Conservation (phyloP, 2,113 vertebrate species). For the Dryoscopus gambensis region DNA sequence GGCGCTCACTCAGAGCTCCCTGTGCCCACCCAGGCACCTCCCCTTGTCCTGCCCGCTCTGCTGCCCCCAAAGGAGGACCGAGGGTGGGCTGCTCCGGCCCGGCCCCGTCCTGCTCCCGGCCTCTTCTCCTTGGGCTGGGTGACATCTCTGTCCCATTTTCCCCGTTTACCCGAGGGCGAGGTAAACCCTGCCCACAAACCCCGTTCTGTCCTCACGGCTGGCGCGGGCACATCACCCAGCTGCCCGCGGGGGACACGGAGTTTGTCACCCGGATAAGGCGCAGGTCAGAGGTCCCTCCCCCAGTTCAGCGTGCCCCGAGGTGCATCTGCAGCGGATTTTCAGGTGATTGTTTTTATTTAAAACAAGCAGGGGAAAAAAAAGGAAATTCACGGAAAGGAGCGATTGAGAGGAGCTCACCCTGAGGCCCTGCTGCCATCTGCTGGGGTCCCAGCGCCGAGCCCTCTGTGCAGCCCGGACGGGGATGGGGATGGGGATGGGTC, state of each 20-base stretch:
- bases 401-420: fast-evolving
- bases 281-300: background rate
- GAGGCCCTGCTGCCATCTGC: constrained; percentile 50
- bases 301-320: background rate
- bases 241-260: background rate
- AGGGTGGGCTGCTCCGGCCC: background rate
- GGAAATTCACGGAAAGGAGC: fast-evolving
- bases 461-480: fast-evolving
- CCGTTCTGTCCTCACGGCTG: fast-evolving
- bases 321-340: background rate
- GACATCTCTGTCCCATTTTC: background rate
- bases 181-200: background rate
- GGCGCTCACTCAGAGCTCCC: background rate
- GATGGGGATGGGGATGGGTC: fast-evolving
- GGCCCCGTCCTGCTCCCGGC: background rate
- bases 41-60: background rate
- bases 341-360: background rate
- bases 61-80: background rate
- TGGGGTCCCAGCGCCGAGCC: background rate
- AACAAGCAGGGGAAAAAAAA: fast-evolving
- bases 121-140: fast-evolving
- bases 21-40: background rate
- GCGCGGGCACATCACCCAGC: fast-evolving
- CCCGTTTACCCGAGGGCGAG: fast-evolving
- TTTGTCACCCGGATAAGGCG: background rate